Conservation (phyloP, 2,797 vertebrate species). For the Pseudochirops cupreus region DNA sequence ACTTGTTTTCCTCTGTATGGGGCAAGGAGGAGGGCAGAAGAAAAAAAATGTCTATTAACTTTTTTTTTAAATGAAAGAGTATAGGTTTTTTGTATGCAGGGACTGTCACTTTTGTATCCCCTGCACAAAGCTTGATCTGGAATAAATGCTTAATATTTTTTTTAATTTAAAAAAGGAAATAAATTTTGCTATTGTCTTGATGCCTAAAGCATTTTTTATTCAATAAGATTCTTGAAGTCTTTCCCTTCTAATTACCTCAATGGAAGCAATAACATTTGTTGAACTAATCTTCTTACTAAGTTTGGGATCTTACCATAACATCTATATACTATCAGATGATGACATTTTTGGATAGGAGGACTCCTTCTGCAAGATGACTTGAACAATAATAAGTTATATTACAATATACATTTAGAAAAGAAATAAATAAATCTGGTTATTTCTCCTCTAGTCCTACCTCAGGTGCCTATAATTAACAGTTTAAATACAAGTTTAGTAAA, state of each 20-base stretch:
- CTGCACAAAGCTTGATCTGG: background rate
- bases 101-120: background rate
- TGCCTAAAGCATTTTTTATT: background rate
- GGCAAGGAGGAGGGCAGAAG: background rate
- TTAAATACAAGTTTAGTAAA: background rate
- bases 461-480: background rate
- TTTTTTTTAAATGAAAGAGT: background rate
- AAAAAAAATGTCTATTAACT: background rate
- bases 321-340: background rate
- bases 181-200: background rate
- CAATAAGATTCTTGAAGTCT: background rate
- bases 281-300: constrained; percentile 7
- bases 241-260: background rate
- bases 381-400: background rate
- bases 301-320: background rate
- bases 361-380: background rate
- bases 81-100: background rate
- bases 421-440: background rate
- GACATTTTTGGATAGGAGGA: background rate
- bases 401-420: background rate
- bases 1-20: background rate
- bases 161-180: background rate
- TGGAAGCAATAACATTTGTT: background rate
- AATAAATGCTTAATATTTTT: background rate
- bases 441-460: background rate